Evolutionary conservation across 2,888 invertebrate genomes (phyloP).

Genomic region (Erynnis tages): DNA sequence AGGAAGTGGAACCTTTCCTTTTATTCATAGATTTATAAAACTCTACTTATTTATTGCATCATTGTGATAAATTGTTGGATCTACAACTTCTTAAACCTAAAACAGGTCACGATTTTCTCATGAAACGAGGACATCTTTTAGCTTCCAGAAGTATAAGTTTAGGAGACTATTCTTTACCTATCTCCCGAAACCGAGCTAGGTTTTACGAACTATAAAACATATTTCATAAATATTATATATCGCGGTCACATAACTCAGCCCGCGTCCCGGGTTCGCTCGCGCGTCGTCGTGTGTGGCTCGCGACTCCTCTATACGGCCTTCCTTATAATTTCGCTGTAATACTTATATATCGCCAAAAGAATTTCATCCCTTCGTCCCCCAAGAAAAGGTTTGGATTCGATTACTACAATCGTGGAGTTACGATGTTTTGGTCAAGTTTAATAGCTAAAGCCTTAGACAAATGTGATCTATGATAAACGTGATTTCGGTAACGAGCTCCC

Average conservation of each 20-base stretch:
- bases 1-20: no score
- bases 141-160: constrained; percentile 31
- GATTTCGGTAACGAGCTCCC: constrained; percentile 76
- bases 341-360: constrained; percentile 33
- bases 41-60: no score
- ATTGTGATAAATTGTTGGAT: no score
- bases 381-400: constrained; percentile 41
- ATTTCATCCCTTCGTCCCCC: constrained; percentile 41
- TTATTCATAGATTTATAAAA: no score
- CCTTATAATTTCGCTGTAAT: constrained; percentile 52
- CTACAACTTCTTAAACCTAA: not conserved
- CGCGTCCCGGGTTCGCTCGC: constrained; percentile 67
- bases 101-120: not conserved
- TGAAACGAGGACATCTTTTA: constrained; percentile 18
- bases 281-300: constrained; percentile 80
- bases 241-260: constrained; percentile 68
- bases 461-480: constrained; percentile 79
- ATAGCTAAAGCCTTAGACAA: constrained; percentile 73
- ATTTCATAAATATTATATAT: constrained; percentile 71
- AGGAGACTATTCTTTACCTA: constrained; percentile 33
- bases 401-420: constrained; percentile 35
- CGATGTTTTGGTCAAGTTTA: constrained; percentile 35
- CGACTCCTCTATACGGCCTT: constrained; percentile 62
- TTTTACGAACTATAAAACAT: constrained; percentile 58
- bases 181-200: constrained; percentile 37